phyloP scores from a whole-genome alignment of 2,888 invertebrate species.

The Marronus borbonicus region DNA sequence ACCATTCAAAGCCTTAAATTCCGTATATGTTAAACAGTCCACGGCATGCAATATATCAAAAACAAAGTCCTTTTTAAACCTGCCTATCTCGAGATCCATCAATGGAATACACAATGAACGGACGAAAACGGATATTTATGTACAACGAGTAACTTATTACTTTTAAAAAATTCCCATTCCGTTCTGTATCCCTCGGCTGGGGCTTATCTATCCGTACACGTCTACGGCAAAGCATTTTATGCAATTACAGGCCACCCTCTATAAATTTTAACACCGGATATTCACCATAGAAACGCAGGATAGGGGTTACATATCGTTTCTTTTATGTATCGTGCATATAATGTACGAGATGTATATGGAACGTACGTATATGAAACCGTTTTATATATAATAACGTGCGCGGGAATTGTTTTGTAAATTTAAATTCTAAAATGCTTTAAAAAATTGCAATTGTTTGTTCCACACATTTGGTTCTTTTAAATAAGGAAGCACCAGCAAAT shows the following conservation, averaged over 20 bases:
- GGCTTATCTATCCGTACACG: conserved; percentile 15
- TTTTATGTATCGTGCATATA: conserved; percentile 17
- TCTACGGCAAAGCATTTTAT: conserved; percentile 25
- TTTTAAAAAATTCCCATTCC: conserved; percentile 10
- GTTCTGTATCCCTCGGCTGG: neutral
- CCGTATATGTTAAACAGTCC: no score
- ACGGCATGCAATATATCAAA: no score
- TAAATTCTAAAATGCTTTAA: no score
- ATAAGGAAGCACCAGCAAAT: no score
- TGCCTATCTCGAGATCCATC: no score
- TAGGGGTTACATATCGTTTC: conserved; percentile 19
- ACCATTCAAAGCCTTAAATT: no score
- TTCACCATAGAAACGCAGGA: conserved; percentile 23
- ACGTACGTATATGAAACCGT: neutral
- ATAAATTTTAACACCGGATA: conserved; percentile 41
- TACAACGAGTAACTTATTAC: conserved; percentile 4
- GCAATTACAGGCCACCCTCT: conserved; percentile 33
- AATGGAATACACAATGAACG: neutral
- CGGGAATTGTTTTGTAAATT: no score
- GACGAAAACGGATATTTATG: no score
- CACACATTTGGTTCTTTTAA: no score
- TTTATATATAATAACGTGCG: neutral
- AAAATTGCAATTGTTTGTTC: no score
- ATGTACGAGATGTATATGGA: neutral
- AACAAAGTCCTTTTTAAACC: no score